These are phyloP conservation scores for Drosophila longiperda DNA, from an alignment of 2,888 invertebrate genomes.

Conservation along the genomic window DNA sequence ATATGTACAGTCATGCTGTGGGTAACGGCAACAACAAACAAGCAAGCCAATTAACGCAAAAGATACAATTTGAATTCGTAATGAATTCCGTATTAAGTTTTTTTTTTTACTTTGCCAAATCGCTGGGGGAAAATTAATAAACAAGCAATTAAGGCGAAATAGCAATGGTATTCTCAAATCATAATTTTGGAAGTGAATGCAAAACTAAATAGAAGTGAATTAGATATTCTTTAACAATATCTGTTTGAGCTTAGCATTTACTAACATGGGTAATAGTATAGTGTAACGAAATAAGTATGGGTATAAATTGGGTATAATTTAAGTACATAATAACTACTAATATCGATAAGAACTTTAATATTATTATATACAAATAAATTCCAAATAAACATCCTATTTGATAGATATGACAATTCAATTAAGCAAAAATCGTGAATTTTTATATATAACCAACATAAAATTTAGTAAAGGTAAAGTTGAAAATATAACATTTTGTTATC, in stretches of 20 bases:
- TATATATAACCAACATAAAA: not conserved
- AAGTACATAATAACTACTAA: not conserved
- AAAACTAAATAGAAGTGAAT: not conserved
- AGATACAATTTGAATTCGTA: constrained; percentile 72
- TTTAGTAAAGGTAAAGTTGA: not conserved
- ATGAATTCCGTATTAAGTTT: constrained; percentile 47
- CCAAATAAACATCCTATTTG: not conserved
- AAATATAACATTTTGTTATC: not conserved
- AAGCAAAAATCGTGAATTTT: not conserved
- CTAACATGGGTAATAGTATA: no score
- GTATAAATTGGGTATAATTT: not conserved
- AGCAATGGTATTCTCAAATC: not conserved
- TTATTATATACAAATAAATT: not conserved
- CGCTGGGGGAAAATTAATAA: constrained; percentile 20
- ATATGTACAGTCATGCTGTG: constrained; percentile 12
- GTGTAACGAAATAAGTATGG: not conserved
- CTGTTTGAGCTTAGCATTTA: no score
- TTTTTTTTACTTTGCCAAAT: constrained; percentile 24
- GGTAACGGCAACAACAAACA: constrained; percentile 62
- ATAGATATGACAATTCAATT: not conserved
- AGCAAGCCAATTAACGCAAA: constrained; percentile 73
- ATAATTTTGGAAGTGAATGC: not conserved
- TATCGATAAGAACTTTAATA: not conserved
- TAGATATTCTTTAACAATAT: no score
- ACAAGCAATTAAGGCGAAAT: not conserved